Percentiles rank a stretch among this genome's conserved stretches.
phyloP scores from a whole-genome alignment of 2,113 vertebrate species.

The Budorcas taxicolor region DNA sequence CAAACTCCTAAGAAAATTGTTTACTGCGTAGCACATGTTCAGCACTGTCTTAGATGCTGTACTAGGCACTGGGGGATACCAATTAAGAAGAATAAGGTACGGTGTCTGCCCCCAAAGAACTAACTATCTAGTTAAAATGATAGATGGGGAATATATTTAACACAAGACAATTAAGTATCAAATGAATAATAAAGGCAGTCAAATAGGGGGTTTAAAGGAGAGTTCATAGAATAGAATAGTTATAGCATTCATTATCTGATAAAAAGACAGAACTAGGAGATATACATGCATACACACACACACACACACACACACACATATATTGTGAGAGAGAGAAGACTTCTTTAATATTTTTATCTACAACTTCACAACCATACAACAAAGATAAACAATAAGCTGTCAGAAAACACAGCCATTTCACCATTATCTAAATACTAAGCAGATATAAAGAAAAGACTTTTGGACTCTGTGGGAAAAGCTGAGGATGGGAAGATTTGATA shows the following conservation, averaged over 20 bases:
- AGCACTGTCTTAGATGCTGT: not conserved
- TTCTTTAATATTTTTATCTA: not conserved
- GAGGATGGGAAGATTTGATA: not conserved
- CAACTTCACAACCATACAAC: not conserved
- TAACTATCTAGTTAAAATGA: slow-evolving; percentile 27
- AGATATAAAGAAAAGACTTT: not conserved
- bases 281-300: no score
- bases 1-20: not conserved
- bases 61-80: not conserved
- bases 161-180: not conserved
- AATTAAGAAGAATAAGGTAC: not conserved
- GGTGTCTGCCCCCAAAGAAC: not conserved
- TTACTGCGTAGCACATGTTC: not conserved
- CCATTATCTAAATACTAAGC: slow-evolving; percentile 25
- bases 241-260: slow-evolving; percentile 12
- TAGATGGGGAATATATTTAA: slow-evolving; percentile 17
- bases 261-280: not conserved
- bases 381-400: not conserved
- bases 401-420: not conserved
- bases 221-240: not conserved
- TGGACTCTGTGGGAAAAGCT: not conserved
- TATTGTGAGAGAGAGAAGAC: not conserved
- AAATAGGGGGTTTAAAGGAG: not conserved
- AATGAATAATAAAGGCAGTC: slow-evolving; percentile 30
- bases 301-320: not conserved